Evolutionary conservation across 64 coral and sea anemone species (phyloP).

Genomic region (Montipora foliosa): DNA sequence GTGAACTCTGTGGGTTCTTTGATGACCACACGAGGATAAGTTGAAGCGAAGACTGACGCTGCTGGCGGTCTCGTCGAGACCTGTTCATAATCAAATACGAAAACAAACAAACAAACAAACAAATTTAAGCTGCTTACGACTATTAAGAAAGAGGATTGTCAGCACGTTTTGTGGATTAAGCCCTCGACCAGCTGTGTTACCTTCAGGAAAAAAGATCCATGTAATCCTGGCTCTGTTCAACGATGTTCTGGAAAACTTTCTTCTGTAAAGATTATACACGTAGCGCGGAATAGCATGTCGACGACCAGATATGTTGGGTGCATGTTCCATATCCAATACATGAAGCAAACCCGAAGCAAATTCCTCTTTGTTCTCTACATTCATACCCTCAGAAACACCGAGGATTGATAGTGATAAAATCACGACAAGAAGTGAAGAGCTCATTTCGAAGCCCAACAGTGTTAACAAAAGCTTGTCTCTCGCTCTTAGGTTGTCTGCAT

Average conservation of each 20-base stretch:
- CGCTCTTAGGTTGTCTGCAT: not conserved
- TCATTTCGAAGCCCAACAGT: constrained; percentile 3
- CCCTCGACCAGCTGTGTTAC: constrained; percentile 8
- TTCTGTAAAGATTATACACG: constrained; percentile 19
- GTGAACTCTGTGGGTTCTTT: not conserved
- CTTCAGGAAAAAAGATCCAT: constrained; percentile 28
- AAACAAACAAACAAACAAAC: constrained; percentile 23
- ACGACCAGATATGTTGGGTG: constrained; percentile 22
- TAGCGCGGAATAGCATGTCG: constrained; percentile 34
- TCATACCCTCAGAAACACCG: constrained; percentile 25
- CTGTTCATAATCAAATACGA: constrained; percentile 50
- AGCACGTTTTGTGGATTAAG: constrained; percentile 28
- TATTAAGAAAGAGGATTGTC: constrained; percentile 19
- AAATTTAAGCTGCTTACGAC: constrained; percentile 29
- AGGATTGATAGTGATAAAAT: constrained; percentile 16
- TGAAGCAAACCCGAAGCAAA: constrained; percentile 40
- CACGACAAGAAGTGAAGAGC: not conserved
- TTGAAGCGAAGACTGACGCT: not conserved
- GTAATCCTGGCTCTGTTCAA: not conserved
- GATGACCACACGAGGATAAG: not conserved
- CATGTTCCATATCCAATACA: constrained; percentile 36
- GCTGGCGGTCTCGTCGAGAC: constrained; percentile 8
- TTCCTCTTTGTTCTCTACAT: not conserved
- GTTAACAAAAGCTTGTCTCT: not conserved
- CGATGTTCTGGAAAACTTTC: constrained; percentile 5